These are phyloP conservation scores for Clarias gariepinus DNA, from an alignment of 2,113 vertebrate genomes.

Conservation along the genomic window DNA sequence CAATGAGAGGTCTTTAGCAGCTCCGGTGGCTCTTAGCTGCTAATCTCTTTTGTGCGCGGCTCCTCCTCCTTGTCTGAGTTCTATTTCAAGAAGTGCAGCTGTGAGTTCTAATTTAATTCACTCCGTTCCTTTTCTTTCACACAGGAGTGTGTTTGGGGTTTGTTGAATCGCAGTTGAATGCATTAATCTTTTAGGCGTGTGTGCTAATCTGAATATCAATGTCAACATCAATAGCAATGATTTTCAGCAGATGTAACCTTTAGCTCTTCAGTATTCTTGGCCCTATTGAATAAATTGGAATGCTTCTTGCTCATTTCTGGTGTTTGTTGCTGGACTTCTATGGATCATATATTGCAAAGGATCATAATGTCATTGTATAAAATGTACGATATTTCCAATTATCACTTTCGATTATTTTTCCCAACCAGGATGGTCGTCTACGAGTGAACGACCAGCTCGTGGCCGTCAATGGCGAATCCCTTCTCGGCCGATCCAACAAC, in stretches of 20 bases:
- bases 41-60: slow-evolving; percentile 49
- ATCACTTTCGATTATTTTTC: neutral
- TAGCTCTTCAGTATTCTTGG: neutral
- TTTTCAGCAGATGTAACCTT: slow-evolving; percentile 5
- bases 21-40: slow-evolving; percentile 47
- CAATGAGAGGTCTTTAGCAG: slow-evolving; percentile 38
- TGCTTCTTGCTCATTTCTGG: neutral
- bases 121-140: slow-evolving; percentile 21
- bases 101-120: slow-evolving; percentile 46
- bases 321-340: neutral
- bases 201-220: slow-evolving; percentile 17
- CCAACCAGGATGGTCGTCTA: slow-evolving; percentile 85
- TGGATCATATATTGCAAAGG: neutral
- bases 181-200: slow-evolving; percentile 23
- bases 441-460: slow-evolving; percentile 87
- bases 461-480: slow-evolving; percentile 87
- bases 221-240: neutral
- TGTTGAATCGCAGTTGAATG: slow-evolving; percentile 17
- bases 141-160: slow-evolving; percentile 28
- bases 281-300: neutral
- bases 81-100: slow-evolving; percentile 48
- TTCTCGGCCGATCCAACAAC: slow-evolving; percentile 87
- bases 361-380: neutral
- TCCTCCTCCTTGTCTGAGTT: slow-evolving; percentile 11
- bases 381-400: neutral